These are phyloP conservation scores for Saccostrea glomerata DNA, from an alignment of 1,140 invertebrate species.

Conservation along the genomic window DNA sequence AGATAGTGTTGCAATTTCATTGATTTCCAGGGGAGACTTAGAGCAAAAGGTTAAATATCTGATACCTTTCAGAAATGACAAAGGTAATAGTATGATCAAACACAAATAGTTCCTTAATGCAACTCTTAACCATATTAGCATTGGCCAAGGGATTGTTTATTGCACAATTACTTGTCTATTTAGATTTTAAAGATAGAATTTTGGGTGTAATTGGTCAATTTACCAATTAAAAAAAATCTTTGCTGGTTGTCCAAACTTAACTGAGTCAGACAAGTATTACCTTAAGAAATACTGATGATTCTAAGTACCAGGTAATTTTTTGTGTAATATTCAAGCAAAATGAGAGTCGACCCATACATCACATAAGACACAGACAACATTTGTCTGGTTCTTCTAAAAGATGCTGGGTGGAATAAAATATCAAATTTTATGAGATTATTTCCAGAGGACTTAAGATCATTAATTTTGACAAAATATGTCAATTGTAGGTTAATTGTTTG, in stretches of 20 bases:
- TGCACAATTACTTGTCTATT: slow-evolving; percentile 12
- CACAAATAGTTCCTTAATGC: slow-evolving; percentile 30
- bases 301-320: background rate
- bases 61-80: background rate
- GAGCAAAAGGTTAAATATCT: slow-evolving; percentile 9
- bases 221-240: background rate
- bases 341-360: no score
- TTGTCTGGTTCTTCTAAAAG: no score
- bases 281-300: background rate
- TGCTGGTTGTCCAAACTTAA: background rate
- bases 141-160: slow-evolving; percentile 20
- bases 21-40: slow-evolving; percentile 16
- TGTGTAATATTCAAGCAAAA: background rate
- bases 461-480: no score
- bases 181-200: background rate
- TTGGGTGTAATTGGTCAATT: slow-evolving; percentile 27
- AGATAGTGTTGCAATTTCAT: slow-evolving; percentile 17
- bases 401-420: no score
- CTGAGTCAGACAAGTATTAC: background rate
- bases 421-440: no score
- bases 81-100: slow-evolving; percentile 5
- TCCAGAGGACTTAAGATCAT: no score
- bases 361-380: no score
- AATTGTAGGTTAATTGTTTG: no score
- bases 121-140: slow-evolving; percentile 27